Evolutionary conservation across 2,888 invertebrate genomes (phyloP), one percentile per base, ranked within the genome.

Genomic region (Trichopria drosophilae): DNA sequence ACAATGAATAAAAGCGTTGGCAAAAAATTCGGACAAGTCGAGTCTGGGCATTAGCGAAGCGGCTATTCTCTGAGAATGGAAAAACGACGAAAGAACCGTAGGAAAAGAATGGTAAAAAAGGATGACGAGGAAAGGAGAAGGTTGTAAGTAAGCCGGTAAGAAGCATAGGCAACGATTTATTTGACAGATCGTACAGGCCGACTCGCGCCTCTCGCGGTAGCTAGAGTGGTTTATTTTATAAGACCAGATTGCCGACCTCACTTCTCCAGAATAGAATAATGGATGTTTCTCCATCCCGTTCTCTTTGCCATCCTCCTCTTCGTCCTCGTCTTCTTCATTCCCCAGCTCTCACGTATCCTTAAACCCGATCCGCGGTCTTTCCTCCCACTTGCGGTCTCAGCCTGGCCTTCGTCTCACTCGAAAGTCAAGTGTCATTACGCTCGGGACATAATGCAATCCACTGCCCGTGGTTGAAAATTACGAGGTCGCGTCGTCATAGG

Each of bases 261-360:
- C 67, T 68, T 64, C 66, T 68, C 61, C 66, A 63, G 70, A 72
- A 72, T 71, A 71, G 69, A 71, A 72, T 72, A 72, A 72, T 71
- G 68, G 66, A 64, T 56, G 61, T 61, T 63, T 62, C 59, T 59
- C 53, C 24, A 42, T 48, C 26, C 32, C 47, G 9, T 47, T 57
- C 39, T 46, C 36, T 47, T 40, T 26, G 37, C 28, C 39, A 45
- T 24, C 52, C 13, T 18, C 13, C 12, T 19, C 31, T 39, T 29
- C 31, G 36, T 13, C 31, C 22, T 28, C 44, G 15, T n/a, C n/a
- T n/a, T n/a, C n/a, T n/a, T n/a, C n/a, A n/a, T 47, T 16, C 29
- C 40, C 28, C 39, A 29, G 28, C 18, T n/a, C n/a, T n/a, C n/a
- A n/a, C n/a, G n/a, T n/a, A n/a, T n/a, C n/a, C n/a, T n/a, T n/a